Conservation (phyloP, 2,113 vertebrate genomes). For the Origma solitaria region DNA sequence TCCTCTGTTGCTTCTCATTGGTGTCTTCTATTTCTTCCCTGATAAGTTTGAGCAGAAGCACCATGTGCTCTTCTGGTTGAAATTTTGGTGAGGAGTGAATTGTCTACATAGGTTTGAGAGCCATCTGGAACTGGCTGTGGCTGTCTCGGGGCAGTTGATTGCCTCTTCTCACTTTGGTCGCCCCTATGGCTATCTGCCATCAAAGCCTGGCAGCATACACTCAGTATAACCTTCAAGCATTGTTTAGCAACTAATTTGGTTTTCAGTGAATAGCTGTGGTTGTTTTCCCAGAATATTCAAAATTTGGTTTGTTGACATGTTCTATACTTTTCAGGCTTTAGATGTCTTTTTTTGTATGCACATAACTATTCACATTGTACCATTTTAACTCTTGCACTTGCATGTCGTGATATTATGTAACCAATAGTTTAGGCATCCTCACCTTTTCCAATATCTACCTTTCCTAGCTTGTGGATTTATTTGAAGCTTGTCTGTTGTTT, state of each 20-base stretch:
- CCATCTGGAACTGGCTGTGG: neutral
- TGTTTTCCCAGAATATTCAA: neutral
- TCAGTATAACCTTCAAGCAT: accelerated
- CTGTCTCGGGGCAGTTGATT: neutral
- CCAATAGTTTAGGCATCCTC: neutral
- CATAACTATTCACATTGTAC: neutral
- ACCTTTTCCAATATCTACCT: neutral
- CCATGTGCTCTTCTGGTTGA: neutral
- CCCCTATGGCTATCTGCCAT: neutral
- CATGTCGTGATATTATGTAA: neutral
- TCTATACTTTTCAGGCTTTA: neutral
- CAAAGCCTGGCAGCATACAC: accelerated
- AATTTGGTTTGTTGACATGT: neutral
- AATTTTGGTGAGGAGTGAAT: neutral
- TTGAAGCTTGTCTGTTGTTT: neutral
- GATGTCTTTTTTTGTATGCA: neutral
- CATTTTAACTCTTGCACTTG: neutral
- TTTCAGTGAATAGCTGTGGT: neutral
- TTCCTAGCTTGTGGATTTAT: neutral
- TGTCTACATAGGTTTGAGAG: neutral
- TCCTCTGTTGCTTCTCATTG: neutral
- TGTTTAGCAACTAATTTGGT: neutral
- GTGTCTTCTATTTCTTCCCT: neutral
- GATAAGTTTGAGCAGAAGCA: neutral
- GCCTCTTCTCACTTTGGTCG: accelerated